These are phyloP conservation scores for Amitus sp. DNA, from an alignment of 2,888 invertebrate species.

Conservation along the genomic window DNA sequence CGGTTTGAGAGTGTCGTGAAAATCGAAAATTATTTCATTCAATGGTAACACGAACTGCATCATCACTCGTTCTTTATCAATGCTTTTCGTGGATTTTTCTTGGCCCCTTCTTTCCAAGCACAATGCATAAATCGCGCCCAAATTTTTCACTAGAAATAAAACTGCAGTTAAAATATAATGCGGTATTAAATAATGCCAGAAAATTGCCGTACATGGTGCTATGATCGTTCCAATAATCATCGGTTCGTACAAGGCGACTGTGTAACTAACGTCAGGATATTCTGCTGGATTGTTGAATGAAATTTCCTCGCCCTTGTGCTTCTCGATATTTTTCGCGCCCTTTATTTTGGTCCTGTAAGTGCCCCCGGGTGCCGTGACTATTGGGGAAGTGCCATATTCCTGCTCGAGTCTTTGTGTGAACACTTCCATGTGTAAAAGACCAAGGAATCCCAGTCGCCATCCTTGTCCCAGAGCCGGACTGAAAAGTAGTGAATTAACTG, in stretches of 20 bases:
- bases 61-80: constrained; percentile 86
- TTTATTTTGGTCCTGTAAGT: constrained; percentile 83
- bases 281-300: constrained; percentile 79
- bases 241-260: constrained; percentile 86
- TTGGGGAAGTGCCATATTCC: constrained; percentile 83
- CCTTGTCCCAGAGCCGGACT: constrained; percentile 90
- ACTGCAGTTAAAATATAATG: not conserved
- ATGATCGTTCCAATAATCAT: constrained; percentile 90
- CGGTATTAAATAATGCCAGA: not conserved
- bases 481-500: constrained; percentile 31
- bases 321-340: constrained; percentile 77
- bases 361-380: constrained; percentile 87
- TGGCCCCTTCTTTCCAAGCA: constrained; percentile 81
- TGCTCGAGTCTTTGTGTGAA: constrained; percentile 87
- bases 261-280: constrained; percentile 75
- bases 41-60: constrained; percentile 87
- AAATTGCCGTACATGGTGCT: constrained; percentile 71
- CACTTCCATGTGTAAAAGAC: constrained; percentile 88
- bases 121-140: constrained; percentile 76
- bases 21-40: constrained; percentile 93
- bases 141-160: constrained; percentile 69
- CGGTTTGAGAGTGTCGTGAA: constrained; percentile 91
- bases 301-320: constrained; percentile 71
- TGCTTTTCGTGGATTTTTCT: constrained; percentile 76
- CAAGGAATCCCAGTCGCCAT: constrained; percentile 89